phyloP scores from a whole-genome alignment of 2,797 vertebrate genomes.

The Pangasius larnaudii region DNA sequence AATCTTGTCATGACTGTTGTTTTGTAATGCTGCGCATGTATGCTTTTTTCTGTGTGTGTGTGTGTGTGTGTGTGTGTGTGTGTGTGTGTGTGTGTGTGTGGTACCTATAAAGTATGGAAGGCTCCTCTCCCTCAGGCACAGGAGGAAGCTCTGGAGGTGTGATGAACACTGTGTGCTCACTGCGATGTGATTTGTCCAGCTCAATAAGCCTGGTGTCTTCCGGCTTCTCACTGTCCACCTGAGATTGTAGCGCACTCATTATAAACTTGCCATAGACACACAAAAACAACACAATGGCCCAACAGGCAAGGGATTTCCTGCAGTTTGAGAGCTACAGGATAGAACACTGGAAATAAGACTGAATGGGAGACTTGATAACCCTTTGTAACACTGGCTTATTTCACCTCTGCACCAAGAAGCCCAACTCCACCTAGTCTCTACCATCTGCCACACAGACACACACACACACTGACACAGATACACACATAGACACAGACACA shows the following conservation, averaged over 20 bases:
- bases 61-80: neutral
- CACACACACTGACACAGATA: conserved; percentile 46
- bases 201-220: conserved; percentile 93
- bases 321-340: conserved; percentile 16
- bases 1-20: neutral
- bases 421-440: conserved; percentile 21
- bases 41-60: neutral
- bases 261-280: conserved; percentile 24
- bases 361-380: conserved; percentile 30
- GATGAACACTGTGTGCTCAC: conserved; percentile 97
- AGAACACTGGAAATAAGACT: conserved; percentile 37
- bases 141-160: conserved; percentile 95
- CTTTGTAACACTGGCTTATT: conserved; percentile 12
- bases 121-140: conserved; percentile 90
- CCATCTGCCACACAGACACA: conserved; percentile 48
- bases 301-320: conserved; percentile 36
- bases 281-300: conserved; percentile 9
- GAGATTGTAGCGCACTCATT: conserved; percentile 44
- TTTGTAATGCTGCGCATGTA: conserved; percentile 6
- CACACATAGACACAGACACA: conserved; percentile 49
- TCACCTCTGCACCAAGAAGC: conserved; percentile 32
- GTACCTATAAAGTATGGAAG: conserved; percentile 91
- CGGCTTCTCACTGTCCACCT: conserved; percentile 89
- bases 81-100: neutral
- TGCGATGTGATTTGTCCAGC: conserved; percentile 93